These are phyloP conservation scores for Amphiprion ocellaris DNA, from an alignment of 2,113 vertebrate genomes.

Conservation along the genomic window DNA sequence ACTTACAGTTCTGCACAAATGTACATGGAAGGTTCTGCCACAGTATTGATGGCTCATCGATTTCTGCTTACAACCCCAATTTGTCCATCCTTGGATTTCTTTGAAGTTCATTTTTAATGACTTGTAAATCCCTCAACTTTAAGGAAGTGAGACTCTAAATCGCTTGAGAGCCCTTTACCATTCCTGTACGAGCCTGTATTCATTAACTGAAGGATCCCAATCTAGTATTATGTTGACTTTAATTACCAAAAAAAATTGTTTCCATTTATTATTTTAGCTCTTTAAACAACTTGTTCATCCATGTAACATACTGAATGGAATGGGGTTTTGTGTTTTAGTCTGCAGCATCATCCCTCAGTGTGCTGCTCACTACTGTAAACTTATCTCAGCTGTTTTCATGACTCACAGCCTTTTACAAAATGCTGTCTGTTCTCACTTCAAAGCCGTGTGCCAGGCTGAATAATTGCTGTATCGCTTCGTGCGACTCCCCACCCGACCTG, in stretches of 20 bases:
- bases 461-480: constrained; percentile 42
- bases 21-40: too few relatives aligned
- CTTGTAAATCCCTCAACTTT: not conserved
- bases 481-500: constrained; percentile 17
- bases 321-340: not conserved
- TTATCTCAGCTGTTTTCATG: constrained; percentile 29
- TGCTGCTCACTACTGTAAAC: constrained; percentile 18
- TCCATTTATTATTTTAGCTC: not conserved
- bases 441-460: constrained; percentile 52
- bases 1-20: too few relatives aligned
- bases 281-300: not conserved
- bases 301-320: not conserved
- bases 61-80: too few relatives aligned
- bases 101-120: not conserved
- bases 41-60: too few relatives aligned
- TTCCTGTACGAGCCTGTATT: constrained; percentile 2
- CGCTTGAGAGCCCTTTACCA: not conserved
- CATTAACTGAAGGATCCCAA: constrained; percentile 9
- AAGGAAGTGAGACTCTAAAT: not conserved
- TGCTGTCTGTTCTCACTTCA: constrained; percentile 66
- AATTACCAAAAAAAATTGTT: constrained; percentile 24
- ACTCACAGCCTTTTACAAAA: constrained; percentile 58
- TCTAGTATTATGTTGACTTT: not conserved
- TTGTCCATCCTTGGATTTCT: not conserved
- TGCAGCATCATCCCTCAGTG: constrained; percentile 9